phyloP scores from a whole-genome alignment of 2,113 vertebrate species.

The Cnemophilus loriae region DNA sequence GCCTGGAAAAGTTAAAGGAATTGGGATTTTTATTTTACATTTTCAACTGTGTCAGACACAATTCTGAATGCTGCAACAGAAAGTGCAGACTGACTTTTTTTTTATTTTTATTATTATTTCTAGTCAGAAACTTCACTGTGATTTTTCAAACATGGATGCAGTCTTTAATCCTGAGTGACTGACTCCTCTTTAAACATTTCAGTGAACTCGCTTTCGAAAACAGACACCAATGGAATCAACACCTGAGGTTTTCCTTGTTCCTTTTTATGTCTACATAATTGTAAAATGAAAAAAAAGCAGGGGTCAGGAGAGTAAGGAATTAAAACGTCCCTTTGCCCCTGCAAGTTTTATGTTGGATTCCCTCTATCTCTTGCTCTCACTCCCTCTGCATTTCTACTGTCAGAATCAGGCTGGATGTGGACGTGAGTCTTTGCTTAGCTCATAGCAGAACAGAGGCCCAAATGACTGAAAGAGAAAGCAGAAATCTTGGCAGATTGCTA shows the following conservation, averaged over 20 bases:
- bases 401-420: neutral
- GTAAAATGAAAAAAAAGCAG: neutral
- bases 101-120: neutral
- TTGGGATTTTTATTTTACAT: neutral
- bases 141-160: neutral
- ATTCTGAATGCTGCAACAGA: neutral
- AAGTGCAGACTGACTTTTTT: neutral
- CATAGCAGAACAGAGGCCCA: neutral
- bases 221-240: neutral
- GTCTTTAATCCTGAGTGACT: neutral
- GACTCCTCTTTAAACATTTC: neutral
- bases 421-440: neutral
- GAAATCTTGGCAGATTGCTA: slow-evolving; percentile 38
- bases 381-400: neutral
- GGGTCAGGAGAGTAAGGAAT: neutral
- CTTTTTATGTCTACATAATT: neutral
- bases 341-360: neutral
- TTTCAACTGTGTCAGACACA: neutral
- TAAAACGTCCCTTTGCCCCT: neutral
- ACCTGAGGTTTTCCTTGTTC: neutral
- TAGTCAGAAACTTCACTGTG: neutral
- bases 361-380: neutral
- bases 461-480: slow-evolving; percentile 20
- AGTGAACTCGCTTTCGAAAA: neutral
- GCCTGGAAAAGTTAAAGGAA: neutral